These are phyloP conservation scores for Mesoligia furuncula DNA, from an alignment of 2,888 invertebrate species.

Conservation along the genomic window DNA sequence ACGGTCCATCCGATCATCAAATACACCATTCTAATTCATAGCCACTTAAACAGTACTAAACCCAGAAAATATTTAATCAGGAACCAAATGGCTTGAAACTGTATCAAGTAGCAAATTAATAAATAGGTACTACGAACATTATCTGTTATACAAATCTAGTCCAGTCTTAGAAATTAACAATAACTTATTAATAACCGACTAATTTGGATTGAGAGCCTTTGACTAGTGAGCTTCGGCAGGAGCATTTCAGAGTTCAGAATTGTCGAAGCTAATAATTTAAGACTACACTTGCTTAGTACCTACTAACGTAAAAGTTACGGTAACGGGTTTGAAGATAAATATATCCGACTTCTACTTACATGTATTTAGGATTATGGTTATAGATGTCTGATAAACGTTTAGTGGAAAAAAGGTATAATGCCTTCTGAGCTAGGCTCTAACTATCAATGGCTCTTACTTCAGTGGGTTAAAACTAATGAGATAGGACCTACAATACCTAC, in stretches of 20 bases:
- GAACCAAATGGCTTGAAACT: background rate
- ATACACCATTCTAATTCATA: background rate
- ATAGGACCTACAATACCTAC: background rate
- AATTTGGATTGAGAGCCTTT: background rate
- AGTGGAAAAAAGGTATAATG: background rate
- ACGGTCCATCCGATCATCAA: background rate
- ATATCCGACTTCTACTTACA: background rate
- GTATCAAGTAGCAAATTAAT: background rate
- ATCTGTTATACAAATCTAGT: background rate
- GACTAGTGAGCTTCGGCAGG: background rate
- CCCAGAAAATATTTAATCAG: slow-evolving; percentile 6
- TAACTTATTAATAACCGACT: background rate
- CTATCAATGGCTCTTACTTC: background rate
- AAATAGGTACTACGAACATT: background rate
- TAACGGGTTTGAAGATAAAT: background rate
- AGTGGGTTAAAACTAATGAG: too few relatives aligned
- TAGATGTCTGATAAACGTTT: background rate
- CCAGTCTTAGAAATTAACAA: slow-evolving; percentile 5
- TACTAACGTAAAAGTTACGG: too few relatives aligned
- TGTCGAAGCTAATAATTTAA: background rate
- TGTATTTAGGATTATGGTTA: background rate
- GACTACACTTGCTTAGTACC: background rate
- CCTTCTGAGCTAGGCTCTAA: background rate
- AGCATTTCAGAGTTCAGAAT: background rate
- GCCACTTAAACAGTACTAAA: background rate